Conservation (phyloP, 2,113 vertebrate genomes). For the Cinclus mexicanus region DNA sequence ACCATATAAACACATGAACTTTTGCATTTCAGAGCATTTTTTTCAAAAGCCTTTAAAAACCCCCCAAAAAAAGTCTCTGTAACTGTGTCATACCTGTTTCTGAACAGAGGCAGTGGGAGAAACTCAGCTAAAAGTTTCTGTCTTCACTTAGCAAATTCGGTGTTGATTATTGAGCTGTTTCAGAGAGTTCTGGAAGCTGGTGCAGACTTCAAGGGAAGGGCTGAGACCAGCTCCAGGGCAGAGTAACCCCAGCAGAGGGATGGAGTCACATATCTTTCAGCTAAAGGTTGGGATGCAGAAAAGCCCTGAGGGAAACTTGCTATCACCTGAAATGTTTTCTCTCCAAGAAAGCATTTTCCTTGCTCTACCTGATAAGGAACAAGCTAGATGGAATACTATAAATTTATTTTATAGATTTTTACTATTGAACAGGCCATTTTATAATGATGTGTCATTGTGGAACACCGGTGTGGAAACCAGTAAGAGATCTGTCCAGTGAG, state of each 20-base stretch:
- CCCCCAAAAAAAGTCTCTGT: background rate
- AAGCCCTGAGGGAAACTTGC: background rate
- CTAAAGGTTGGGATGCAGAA: background rate
- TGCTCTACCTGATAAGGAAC: background rate
- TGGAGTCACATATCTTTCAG: background rate
- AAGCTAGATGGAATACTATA: background rate
- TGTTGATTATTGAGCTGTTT: background rate
- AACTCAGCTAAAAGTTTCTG: background rate
- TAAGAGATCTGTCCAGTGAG: background rate
- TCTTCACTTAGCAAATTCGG: background rate
- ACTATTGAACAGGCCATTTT: background rate
- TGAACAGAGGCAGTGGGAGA: background rate
- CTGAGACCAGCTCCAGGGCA: background rate
- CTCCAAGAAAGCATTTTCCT: background rate
- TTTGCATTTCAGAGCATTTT: background rate
- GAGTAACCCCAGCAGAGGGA: fast-evolving
- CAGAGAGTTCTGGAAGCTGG: background rate
- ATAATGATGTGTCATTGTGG: fast-evolving
- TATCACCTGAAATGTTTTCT: background rate
- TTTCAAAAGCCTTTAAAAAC: background rate
- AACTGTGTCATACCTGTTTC: background rate
- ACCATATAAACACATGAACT: background rate
- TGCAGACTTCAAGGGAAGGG: background rate
- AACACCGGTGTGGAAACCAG: background rate
- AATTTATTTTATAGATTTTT: background rate